A percentile compares a stretch with the other conserved stretches of the same genome.
These are phyloP conservation scores for Elysia crispata DNA, from an alignment of 2,888 invertebrate genomes.

Conservation along the genomic window DNA sequence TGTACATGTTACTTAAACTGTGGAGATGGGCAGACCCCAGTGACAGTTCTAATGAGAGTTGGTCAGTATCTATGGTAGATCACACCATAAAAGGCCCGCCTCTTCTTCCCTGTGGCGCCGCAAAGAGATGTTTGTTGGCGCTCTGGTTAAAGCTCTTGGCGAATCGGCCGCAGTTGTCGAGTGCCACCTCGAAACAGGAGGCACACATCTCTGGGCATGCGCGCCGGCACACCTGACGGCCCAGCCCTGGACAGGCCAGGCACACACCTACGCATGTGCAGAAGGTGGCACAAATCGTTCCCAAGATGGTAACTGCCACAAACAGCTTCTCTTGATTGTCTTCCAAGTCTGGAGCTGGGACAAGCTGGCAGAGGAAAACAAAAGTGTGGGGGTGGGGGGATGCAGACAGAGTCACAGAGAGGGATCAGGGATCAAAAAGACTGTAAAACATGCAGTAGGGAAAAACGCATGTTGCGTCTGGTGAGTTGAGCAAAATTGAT, in stretches of 20 bases:
- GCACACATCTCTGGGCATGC: conserved; percentile 36
- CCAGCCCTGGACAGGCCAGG: conserved; percentile 27
- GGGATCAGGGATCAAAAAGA: too few species aligned
- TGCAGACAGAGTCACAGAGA: too few species aligned
- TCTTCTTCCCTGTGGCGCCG: conserved; percentile 6
- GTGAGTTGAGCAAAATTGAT: too few species aligned
- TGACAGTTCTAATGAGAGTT: too few species aligned
- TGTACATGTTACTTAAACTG: too few species aligned
- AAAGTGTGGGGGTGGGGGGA: too few species aligned
- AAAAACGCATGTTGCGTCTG: too few species aligned
- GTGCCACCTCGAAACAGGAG: conserved; percentile 5
- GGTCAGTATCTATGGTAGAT: too few species aligned
- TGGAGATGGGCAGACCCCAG: too few species aligned
- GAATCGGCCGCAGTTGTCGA: conserved; percentile 33
- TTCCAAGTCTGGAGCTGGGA: conserved; percentile 7
- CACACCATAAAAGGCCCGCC: conserved; percentile 34
- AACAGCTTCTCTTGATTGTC: conserved; percentile 40
- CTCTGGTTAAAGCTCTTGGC: conserved; percentile 15
- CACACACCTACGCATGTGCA: conserved; percentile 23
- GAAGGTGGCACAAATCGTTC: not conserved
- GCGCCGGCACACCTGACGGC: conserved; percentile 29
- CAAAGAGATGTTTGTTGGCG: conserved; percentile 33
- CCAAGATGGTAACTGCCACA: conserved; percentile 12
- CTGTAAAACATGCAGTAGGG: too few species aligned
- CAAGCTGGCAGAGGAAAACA: conserved; percentile 21